Evolutionary conservation across 2,888 invertebrate species (phyloP).

Genomic region (Hyposoter dolosus): DNA sequence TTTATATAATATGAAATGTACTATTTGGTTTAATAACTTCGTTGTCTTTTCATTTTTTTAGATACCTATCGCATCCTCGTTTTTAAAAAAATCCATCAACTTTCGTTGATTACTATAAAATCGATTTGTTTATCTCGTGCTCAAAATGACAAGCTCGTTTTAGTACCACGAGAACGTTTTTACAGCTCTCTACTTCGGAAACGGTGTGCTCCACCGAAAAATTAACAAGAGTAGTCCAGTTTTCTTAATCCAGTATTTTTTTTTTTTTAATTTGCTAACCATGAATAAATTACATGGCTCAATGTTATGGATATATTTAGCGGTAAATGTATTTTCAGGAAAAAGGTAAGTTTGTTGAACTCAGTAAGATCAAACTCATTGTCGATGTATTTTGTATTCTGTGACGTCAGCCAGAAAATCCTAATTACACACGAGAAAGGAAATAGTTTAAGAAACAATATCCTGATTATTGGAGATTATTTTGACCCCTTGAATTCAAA

Average conservation of each 20-base stretch:
- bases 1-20: conserved; percentile 84
- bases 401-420: conserved; percentile 76
- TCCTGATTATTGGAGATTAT: background rate
- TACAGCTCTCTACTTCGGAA: background rate
- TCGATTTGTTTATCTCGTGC: background rate
- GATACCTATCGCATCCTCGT: conserved; percentile 81
- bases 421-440: conserved; percentile 67
- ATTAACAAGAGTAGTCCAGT: background rate
- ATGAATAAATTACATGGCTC: background rate
- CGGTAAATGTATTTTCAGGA: conserved; percentile 77
- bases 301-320: background rate
- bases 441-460: background rate
- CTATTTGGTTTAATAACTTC: conserved; percentile 84
- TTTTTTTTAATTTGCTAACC: background rate
- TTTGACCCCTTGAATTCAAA: background rate
- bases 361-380: conserved; percentile 71
- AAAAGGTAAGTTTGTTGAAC: conserved; percentile 81
- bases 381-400: conserved; percentile 70
- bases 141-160: background rate
- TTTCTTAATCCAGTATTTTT: background rate
- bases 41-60: conserved; percentile 79
- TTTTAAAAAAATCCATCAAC: conserved; percentile 38
- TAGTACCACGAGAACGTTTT: background rate
- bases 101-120: conserved; percentile 20
- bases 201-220: background rate